Conservation (phyloP, 2,797 vertebrate genomes). For the Momotus momota region DNA sequence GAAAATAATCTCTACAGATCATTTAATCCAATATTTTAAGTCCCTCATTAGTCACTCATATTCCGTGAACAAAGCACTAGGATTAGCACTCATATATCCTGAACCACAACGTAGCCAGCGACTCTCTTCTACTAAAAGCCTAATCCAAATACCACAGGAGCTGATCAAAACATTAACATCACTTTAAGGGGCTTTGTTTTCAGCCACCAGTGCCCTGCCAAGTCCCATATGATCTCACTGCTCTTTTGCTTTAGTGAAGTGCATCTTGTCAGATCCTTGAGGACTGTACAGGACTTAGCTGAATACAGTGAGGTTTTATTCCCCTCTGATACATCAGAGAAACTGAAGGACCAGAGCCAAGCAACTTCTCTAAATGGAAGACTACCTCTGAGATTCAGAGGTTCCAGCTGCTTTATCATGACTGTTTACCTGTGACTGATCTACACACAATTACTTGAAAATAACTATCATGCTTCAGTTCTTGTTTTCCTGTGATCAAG, state of each 20-base stretch:
- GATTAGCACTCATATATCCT: not conserved
- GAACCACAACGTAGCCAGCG: not conserved
- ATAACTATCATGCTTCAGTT: not conserved
- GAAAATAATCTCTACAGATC: not conserved
- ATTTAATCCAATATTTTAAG: not conserved
- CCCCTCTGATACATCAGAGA: not conserved
- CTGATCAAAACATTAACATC: not conserved
- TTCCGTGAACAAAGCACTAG: not conserved
- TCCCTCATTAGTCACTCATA: not conserved
- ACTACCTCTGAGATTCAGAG: not conserved
- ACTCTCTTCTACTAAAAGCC: not conserved
- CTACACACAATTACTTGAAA: not conserved
- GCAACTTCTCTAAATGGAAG: not conserved
- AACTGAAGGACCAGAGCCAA: not conserved
- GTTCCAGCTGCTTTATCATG: not conserved
- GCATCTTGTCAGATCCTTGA: not conserved
- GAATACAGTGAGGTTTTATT: not conserved
- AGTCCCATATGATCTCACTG: not conserved
- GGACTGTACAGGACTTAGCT: not conserved
- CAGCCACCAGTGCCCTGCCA: not conserved
- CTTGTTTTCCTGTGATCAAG: not conserved
- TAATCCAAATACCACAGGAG: not conserved
- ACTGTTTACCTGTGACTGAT: not conserved
- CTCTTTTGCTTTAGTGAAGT: not conserved
- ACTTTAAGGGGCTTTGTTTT: not conserved